Conservation (phyloP, 2,797 vertebrate species). For the Thalassophryne amazonica region DNA sequence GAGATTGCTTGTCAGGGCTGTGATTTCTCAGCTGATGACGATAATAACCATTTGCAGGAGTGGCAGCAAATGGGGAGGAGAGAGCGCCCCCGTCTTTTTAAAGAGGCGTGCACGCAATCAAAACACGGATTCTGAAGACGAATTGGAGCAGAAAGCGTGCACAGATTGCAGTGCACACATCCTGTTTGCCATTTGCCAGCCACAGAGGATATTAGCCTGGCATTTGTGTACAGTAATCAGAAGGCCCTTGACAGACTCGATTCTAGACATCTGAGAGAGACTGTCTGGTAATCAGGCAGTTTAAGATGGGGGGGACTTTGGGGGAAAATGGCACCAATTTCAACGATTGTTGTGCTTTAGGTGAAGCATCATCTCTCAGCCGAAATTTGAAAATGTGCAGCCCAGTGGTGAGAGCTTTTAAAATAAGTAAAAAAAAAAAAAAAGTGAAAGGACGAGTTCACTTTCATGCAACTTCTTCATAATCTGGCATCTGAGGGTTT, state of each 20-base stretch:
- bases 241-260: constrained; percentile 52
- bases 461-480: no score
- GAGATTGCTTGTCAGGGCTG: constrained; percentile 74
- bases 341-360: constrained; percentile 2
- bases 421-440: background rate
- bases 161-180: constrained; percentile 59
- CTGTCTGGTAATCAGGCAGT: constrained; percentile 64
- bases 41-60: constrained; percentile 77
- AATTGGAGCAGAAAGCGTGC: constrained; percentile 18
- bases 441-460: no score
- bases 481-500: no score
- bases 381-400: background rate
- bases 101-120: constrained; percentile 76
- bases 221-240: constrained; percentile 75
- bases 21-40: constrained; percentile 78
- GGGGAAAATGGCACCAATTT: constrained; percentile 26
- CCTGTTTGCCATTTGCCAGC: constrained; percentile 65
- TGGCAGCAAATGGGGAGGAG: constrained; percentile 63
- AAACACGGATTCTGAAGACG: constrained; percentile 67
- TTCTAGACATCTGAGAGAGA: constrained; percentile 53
- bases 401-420: background rate
- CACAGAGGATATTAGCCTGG: constrained; percentile 62
- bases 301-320: constrained; percentile 9
- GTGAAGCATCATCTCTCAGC: background rate
- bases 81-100: constrained; percentile 48